Evolutionary conservation across 2,888 invertebrate genomes (phyloP).

Genomic region (Acanthoscelides obtectus): DNA sequence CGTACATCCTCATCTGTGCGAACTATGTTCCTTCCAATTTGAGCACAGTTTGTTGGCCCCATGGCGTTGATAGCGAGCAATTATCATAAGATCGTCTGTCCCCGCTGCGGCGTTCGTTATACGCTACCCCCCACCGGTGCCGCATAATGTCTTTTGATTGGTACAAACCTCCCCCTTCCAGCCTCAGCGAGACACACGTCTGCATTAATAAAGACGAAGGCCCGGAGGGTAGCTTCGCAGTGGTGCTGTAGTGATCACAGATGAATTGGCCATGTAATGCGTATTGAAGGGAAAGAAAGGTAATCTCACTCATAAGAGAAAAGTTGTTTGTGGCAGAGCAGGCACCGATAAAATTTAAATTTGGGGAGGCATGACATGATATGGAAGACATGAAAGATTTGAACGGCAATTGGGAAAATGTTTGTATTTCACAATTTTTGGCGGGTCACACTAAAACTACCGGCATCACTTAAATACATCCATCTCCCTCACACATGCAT

Average conservation of each 20-base stretch:
- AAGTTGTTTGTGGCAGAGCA: too few relatives aligned
- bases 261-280: not conserved
- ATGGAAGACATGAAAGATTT: too few relatives aligned
- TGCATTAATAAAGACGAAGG: not conserved
- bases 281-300: not conserved
- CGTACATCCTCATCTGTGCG: not conserved
- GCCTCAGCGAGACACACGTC: not conserved
- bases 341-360: too few relatives aligned
- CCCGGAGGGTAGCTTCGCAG: not conserved
- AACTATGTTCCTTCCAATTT: not conserved
- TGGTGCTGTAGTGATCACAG: not conserved
- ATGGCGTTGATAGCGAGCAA: constrained; percentile 35
- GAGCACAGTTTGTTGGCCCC: not conserved
- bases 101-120: constrained; percentile 34
- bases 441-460: too few relatives aligned
- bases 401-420: too few relatives aligned
- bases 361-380: too few relatives aligned
- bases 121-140: constrained; percentile 32
- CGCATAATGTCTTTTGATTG: constrained; percentile 42
- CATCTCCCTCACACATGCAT: too few relatives aligned
- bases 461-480: too few relatives aligned
- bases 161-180: constrained; percentile 18
- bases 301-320: too few relatives aligned
- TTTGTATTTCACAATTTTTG: too few relatives aligned
- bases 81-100: constrained; percentile 39